Evolutionary conservation across 2,113 vertebrate species (phyloP), one percentile per base, ranked within the genome.

Genomic region (human): DNA sequence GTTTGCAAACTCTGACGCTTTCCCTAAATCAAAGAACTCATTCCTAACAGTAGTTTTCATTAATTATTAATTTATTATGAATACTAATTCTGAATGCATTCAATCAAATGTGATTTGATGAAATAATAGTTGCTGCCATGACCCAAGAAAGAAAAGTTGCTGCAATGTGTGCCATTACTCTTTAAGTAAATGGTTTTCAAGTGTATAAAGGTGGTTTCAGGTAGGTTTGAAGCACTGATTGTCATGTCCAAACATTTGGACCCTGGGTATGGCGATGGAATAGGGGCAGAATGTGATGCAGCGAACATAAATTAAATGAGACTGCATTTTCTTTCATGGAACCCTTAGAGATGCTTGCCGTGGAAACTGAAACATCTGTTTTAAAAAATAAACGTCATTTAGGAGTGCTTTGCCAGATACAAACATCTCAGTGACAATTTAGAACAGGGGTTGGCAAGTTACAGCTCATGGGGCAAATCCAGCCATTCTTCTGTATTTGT

Each of bases 341-440:
- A 50, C n/a, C 20, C 43, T 94, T 84, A 79, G 38, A 93, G 55
- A 89, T 57, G 27, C 25, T 86, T 38, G 30, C 18, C 66, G 61
- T 23, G 40, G 40, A 96, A 73, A 68, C 13, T 30, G 17, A 94
- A 90, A 90, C 82, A 83, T 59, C 43, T 50, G 4, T 66, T 81
- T 66, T 81, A 75, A 70, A 17, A 20, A 70, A 43, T 59, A 30
- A 81, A 79, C 5, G 81, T 94, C 2, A 96, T 95, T 98, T 94
- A 76, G 88, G 0, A 1, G 68, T 32, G 55, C 84, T 45, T 79
- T 64, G 25, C 35, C 50, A 70, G n/a, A 68, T 55, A 40, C 9
- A 40, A 91, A 55, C 30, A 48, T 92, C 90, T 75, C 93, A 86
- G 73, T 84, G 90, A 97, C 84, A 92, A 93, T 89, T 98, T 70